Evolutionary conservation across 1,140 invertebrate genomes (phyloP).

Genomic region (Bicyclus anynana): DNA sequence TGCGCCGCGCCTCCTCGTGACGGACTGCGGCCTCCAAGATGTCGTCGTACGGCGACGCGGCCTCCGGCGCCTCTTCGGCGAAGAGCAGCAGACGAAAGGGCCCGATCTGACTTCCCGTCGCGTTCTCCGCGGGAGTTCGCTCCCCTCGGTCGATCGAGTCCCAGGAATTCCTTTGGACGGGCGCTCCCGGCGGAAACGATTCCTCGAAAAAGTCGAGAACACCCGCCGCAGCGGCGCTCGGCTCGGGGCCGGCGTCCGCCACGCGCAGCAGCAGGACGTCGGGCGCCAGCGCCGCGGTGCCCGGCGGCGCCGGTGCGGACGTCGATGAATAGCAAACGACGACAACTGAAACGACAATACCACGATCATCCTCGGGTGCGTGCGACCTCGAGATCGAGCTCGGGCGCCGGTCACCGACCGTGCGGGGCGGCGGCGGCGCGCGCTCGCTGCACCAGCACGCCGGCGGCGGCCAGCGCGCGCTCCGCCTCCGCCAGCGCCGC

Average conservation of each 20-base stretch:
- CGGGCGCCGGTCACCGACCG: conserved; percentile 23
- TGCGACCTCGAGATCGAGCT: too few relatives aligned
- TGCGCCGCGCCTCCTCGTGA: conserved; percentile 21
- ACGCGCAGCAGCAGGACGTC: conserved; percentile 8
- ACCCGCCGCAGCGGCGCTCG: background rate
- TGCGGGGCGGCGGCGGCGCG: conserved; percentile 24
- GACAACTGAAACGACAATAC: conserved; percentile 8
- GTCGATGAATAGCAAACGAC: conserved; percentile 14
- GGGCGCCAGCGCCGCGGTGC: background rate
- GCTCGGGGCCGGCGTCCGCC: background rate
- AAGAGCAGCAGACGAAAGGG: too few relatives aligned
- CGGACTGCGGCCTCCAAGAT: conserved; percentile 26
- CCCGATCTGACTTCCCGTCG: too few relatives aligned
- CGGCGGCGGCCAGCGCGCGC: conserved; percentile 29
- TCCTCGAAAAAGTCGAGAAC: conserved; percentile 3
- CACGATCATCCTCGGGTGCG: too few relatives aligned
- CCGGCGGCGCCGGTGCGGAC: background rate
- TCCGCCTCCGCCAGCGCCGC: conserved; percentile 26
- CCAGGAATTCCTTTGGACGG: background rate
- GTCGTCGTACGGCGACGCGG: conserved; percentile 28
- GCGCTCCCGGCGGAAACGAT: background rate
- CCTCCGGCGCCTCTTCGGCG: background rate
- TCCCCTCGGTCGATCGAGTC: background rate
- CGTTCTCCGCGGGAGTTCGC: background rate
- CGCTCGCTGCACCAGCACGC: conserved; percentile 26